Base-by-base conservation (phyloP, 2,888 invertebrate genomes). In the Hypomecis atomaria region DNA sequence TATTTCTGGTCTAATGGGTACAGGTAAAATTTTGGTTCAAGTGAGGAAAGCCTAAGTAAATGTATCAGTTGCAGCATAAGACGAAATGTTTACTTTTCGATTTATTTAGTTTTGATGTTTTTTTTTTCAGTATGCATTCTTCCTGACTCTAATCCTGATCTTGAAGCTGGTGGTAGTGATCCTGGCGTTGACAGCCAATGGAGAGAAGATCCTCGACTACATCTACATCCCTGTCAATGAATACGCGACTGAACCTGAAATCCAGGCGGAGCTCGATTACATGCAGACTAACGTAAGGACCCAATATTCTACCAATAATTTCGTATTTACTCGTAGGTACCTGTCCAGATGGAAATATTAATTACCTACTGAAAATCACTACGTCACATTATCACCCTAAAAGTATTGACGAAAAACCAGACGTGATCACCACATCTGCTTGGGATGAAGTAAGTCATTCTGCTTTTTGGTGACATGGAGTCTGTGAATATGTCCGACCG, bases 71-170 rank as follows among this genome's bases (percentile, higher is more conserved):
- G 8, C 7, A 7, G 6, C 40, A 23, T 40, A 40, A 40, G 7
- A 4, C 6, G 9, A 9, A 10, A 38, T 38, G 38, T 38, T 7
- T n/a, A n/a, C n/a, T n/a, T n/a, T n/a, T n/a, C n/a, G n/a, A n/a
- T n/a, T n/a, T n/a, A n/a, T 10, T 40, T 4, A 8, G 6, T 0
- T 10, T 7, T 10, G 0, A 9, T 47, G 8, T 47, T 40, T 52
- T 43, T 23, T 66, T 5, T 84, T 88, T 57, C 87, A 92, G 92
- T 92, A 91, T 62, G 92, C 90, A 0, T 67, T 86, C 6, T 80
- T 91, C 60, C 72, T 92, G 62, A 65, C 81, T 11, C 42, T 86
- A 44, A 82, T 90, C 48, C 78, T 92, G 10, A 75, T 90, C 1
- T 62, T 86, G 34, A 88, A 90, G 67, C 59, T 92, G 71, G 81